These are phyloP conservation scores for Dicranocentrus wangi DNA, from an alignment of 2,888 invertebrate species.

Conservation along the genomic window DNA sequence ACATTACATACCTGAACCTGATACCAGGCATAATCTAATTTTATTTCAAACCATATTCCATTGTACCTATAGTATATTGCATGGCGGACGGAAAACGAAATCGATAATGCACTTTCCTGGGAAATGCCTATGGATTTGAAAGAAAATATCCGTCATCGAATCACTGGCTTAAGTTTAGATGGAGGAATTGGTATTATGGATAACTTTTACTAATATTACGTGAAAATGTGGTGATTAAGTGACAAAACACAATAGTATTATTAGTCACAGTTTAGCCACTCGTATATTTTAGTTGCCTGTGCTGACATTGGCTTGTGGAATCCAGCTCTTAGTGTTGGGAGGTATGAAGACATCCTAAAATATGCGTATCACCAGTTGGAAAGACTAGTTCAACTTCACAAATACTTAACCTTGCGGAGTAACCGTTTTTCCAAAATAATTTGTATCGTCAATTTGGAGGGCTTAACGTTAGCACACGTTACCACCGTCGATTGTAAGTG, in stretches of 20 bases:
- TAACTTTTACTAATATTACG: too few species aligned
- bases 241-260: too few species aligned
- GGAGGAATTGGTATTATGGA: conserved; percentile 43
- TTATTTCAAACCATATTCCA: conserved; percentile 30
- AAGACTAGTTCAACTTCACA: neutral
- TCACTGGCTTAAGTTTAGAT: conserved; percentile 19
- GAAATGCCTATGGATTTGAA: conserved; percentile 42
- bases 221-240: too few species aligned
- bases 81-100: conserved; percentile 50
- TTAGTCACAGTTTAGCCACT: too few species aligned
- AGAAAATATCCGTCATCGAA: conserved; percentile 30
- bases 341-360: conserved; percentile 46
- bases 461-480: conserved; percentile 50
- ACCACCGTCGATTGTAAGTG: conserved; percentile 50
- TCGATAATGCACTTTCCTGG: conserved; percentile 38
- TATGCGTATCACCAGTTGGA: conserved; percentile 47
- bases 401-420: conserved; percentile 9
- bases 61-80: conserved; percentile 34
- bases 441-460: conserved; percentile 46
- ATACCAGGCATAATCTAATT: neutral
- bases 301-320: conserved; percentile 39
- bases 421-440: conserved; percentile 30
- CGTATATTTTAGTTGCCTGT: too few species aligned
- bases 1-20: too few species aligned
- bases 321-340: conserved; percentile 24